Conservation (phyloP, 2,113 vertebrate genomes). For the Pygoscelis adeliae region DNA sequence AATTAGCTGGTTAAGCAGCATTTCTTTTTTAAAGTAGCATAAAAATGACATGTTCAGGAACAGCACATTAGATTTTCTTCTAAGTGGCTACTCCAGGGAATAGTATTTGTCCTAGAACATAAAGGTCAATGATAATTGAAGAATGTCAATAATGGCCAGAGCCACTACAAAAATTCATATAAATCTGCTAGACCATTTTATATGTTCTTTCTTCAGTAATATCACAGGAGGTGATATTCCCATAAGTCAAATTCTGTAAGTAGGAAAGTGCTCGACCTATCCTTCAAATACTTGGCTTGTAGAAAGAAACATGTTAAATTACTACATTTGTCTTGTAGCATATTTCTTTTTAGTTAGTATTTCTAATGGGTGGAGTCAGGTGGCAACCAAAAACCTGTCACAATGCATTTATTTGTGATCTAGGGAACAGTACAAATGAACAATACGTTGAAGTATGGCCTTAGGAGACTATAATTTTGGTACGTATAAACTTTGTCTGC, state of each 20-base stretch:
- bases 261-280: neutral
- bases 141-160: slow-evolving; percentile 42
- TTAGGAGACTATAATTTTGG: neutral
- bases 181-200: neutral
- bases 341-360: neutral
- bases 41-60: slow-evolving; percentile 37
- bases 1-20: slow-evolving; percentile 54
- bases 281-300: neutral
- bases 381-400: neutral
- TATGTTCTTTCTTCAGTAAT: slow-evolving; percentile 2
- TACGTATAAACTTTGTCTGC: neutral
- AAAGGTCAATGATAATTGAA: slow-evolving; percentile 59
- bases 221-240: neutral
- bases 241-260: neutral
- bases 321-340: neutral
- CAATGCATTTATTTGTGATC: neutral
- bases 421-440: neutral
- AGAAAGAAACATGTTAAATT: neutral
- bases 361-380: neutral
- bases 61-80: slow-evolving; percentile 12
- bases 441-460: neutral
- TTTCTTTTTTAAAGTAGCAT: slow-evolving; percentile 32
- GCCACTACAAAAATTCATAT: neutral
- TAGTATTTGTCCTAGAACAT: slow-evolving; percentile 35
- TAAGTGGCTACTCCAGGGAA: slow-evolving; percentile 35